phyloP scores from a whole-genome alignment of 1,140 invertebrate species.

The Pachypsylla venusta region DNA sequence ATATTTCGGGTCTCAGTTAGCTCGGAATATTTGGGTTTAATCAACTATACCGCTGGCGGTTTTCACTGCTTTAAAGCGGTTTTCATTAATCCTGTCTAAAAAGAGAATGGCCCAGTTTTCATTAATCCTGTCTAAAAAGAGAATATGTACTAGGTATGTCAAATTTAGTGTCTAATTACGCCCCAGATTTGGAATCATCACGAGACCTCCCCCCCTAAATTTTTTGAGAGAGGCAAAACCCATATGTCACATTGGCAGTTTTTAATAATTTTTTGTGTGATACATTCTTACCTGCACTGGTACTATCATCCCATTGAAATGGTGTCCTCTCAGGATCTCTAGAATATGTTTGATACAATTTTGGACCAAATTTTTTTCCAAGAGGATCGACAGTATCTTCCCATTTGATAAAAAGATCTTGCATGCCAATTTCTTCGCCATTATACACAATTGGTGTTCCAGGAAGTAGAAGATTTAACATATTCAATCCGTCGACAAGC shows the following conservation, averaged over 20 bases:
- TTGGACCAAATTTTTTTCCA: neutral
- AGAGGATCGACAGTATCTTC: neutral
- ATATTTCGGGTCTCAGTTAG: too few relatives aligned
- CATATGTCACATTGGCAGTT: neutral
- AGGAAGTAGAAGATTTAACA: slow-evolving; percentile 55
- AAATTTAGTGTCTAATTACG: neutral
- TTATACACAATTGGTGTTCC: slow-evolving; percentile 35
- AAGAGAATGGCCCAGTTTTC: neutral
- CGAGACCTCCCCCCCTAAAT: too few relatives aligned
- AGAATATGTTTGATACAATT: slow-evolving; percentile 14
- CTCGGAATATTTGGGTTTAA: too few relatives aligned
- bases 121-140: neutral
- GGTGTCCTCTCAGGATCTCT: slow-evolving; percentile 54
- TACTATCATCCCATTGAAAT: slow-evolving; percentile 50
- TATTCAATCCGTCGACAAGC: slow-evolving; percentile 53
- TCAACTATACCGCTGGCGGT: too few relatives aligned
- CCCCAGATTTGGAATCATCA: neutral
- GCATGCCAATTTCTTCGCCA: slow-evolving; percentile 20
- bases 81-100: too few relatives aligned
- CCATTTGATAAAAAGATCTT: neutral
- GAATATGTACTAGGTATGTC: neutral
- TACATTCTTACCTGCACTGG: slow-evolving; percentile 18
- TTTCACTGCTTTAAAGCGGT: too few relatives aligned
- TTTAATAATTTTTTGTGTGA: neutral
- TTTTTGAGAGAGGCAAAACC: too few relatives aligned